Conservation (phyloP, 2,113 vertebrate species). For the Notothenia rossii region DNA sequence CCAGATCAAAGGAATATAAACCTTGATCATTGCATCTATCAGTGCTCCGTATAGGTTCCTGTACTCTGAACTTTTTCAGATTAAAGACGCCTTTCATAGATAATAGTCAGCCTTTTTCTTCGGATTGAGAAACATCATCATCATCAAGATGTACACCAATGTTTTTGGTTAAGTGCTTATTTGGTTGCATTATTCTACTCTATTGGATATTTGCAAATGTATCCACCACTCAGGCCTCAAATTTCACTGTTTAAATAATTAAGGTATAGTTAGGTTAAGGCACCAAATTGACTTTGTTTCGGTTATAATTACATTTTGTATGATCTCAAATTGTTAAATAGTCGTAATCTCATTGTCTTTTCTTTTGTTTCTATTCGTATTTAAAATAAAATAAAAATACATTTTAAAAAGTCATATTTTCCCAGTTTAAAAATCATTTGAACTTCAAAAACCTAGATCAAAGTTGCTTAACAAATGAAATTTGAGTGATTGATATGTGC, state of each 20-base stretch:
- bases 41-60: slow-evolving; percentile 47
- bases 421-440: too few relatives aligned
- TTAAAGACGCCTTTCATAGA: slow-evolving; percentile 51
- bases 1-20: slow-evolving; percentile 81
- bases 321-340: too few relatives aligned
- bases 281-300: background rate
- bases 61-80: slow-evolving; percentile 39
- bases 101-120: slow-evolving; percentile 23
- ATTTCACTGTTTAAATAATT: background rate
- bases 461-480: too few relatives aligned
- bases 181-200: slow-evolving; percentile 24
- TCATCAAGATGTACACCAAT: slow-evolving; percentile 35
- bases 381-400: too few relatives aligned
- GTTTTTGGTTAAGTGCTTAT: slow-evolving; percentile 27
- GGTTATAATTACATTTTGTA: background rate
- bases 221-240: background rate
- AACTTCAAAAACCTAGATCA: too few relatives aligned
- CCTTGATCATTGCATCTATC: slow-evolving; percentile 72
- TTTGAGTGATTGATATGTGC: background rate
- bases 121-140: slow-evolving; percentile 1
- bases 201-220: slow-evolving; percentile 18
- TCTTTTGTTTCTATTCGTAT: too few relatives aligned
- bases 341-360: too few relatives aligned
- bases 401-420: too few relatives aligned
- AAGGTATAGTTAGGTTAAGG: background rate